phyloP scores from a whole-genome alignment of 2,113 vertebrate species.

The Myrmophylax atrothorax region DNA sequence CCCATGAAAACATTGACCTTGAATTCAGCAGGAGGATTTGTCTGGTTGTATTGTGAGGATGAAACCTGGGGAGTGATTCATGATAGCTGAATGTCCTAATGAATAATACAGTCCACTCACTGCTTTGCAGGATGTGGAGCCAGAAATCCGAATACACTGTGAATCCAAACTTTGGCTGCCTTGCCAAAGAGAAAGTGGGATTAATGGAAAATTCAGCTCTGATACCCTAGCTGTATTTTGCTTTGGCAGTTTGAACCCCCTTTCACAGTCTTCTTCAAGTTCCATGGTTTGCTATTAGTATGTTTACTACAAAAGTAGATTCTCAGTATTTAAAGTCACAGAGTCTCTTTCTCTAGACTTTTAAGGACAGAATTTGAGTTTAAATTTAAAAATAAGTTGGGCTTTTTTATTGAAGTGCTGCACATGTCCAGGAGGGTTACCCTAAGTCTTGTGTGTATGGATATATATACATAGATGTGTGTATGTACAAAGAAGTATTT shows the following conservation, averaged over 20 bases:
- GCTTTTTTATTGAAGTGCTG: background rate
- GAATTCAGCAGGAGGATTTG: background rate
- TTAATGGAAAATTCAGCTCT: background rate
- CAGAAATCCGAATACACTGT: background rate
- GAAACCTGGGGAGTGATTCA: background rate
- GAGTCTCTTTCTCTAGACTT: background rate
- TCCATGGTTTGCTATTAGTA: background rate
- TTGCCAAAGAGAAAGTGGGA: background rate
- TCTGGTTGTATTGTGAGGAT: background rate
- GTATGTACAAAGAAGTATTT: background rate
- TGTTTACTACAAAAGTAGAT: background rate
- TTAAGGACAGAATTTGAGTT: background rate
- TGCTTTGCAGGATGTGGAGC: background rate
- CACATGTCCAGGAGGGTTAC: background rate
- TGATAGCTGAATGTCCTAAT: background rate
- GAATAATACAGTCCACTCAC: background rate
- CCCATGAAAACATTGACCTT: background rate
- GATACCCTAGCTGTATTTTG: background rate
- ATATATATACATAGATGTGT: background rate
- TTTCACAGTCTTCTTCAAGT: background rate
- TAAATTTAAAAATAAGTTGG: background rate
- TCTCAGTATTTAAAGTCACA: background rate
- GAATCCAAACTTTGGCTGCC: background rate
- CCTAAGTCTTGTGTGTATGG: accelerated
- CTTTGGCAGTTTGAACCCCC: background rate